These are phyloP conservation scores for Plestiodon gilberti DNA, from an alignment of 2,113 vertebrate genomes.

Conservation along the genomic window DNA sequence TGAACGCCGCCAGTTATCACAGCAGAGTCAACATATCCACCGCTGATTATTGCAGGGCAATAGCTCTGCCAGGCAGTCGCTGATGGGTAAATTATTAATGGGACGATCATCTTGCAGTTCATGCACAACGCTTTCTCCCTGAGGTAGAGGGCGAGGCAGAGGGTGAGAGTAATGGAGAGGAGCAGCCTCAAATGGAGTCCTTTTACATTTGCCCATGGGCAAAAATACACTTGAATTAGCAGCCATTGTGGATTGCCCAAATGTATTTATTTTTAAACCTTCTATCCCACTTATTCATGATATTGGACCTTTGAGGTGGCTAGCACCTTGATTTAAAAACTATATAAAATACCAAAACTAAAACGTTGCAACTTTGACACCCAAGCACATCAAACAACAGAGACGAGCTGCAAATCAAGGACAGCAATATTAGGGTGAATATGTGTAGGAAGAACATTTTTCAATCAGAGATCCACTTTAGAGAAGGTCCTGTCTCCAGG, in stretches of 20 bases:
- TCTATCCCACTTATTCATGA: too few species aligned
- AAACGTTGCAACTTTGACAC: too few species aligned
- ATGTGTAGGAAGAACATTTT: too few species aligned
- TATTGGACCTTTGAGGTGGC: too few species aligned
- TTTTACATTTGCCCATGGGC: background rate
- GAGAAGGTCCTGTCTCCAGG: too few species aligned
- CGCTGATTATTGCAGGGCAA: accelerated
- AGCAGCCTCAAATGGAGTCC: background rate
- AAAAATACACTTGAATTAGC: background rate
- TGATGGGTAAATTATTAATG: background rate
- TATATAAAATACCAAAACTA: too few species aligned
- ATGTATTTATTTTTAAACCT: background rate
- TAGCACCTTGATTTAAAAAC: too few species aligned
- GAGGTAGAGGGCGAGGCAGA: background rate
- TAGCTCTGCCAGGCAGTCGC: background rate
- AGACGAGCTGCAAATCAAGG: too few species aligned
- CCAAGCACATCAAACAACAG: too few species aligned
- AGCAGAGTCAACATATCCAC: constrained; percentile 33
- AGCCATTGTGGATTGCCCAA: too few species aligned
- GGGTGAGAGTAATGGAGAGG: background rate
- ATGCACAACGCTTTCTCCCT: background rate
- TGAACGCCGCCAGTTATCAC: background rate
- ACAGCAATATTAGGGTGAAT: too few species aligned
- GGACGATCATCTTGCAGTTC: background rate
- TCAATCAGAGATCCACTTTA: too few species aligned